These are phyloP conservation scores for Eledona agricola DNA, from an alignment of 2,888 invertebrate genomes.

Conservation along the genomic window DNA sequence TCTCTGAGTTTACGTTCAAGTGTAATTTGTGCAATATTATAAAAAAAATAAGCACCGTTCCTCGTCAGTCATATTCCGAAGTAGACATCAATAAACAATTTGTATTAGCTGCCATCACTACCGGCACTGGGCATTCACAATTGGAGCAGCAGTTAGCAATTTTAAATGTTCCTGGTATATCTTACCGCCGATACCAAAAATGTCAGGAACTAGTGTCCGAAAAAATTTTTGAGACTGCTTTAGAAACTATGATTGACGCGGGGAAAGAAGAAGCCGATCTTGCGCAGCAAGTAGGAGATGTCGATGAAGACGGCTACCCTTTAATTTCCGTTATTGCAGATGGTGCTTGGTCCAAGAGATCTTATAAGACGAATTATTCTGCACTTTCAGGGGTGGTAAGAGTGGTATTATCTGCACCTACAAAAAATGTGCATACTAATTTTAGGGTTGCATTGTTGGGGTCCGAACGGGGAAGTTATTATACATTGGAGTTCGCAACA, in stretches of 20 bases:
- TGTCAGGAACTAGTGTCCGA: not conserved
- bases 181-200: not conserved
- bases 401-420: not conserved
- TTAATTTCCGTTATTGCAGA: not conserved
- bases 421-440: too few species aligned
- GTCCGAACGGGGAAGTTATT: too few species aligned
- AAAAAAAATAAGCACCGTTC: not conserved
- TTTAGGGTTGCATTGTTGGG: conserved; percentile 1
- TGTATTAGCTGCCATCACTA: not conserved
- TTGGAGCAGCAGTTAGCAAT: not conserved
- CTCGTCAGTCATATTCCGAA: not conserved
- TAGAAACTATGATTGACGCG: too few species aligned
- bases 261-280: too few species aligned
- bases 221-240: too few species aligned
- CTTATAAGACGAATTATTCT: not conserved
- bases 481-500: too few species aligned
- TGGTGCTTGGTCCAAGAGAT: not conserved
- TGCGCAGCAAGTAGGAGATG: too few species aligned
- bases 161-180: not conserved
- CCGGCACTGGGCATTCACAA: not conserved
- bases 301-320: not conserved
- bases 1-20: not conserved
- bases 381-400: conserved; percentile 1
- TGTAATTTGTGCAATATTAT: not conserved
- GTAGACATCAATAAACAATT: not conserved